Percentiles rank a stretch among this genome's conserved stretches.
These are phyloP conservation scores for Onchidella celtica DNA, from an alignment of 2,888 invertebrate species.

Conservation along the genomic window DNA sequence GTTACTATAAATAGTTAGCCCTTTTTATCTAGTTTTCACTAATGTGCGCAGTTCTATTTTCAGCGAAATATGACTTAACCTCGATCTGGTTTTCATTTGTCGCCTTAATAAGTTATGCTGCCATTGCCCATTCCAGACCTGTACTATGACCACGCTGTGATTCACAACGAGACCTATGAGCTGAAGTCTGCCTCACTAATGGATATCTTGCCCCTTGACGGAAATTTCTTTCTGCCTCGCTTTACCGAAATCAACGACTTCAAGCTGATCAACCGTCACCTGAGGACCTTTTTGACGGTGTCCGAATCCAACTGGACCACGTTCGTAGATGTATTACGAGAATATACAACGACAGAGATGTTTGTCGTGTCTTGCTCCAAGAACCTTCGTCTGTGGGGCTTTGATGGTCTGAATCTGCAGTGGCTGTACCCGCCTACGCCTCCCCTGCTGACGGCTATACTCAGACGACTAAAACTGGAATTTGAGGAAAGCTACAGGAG, in stretches of 20 bases:
- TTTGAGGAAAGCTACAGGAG: background rate
- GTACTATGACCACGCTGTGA: slow-evolving; percentile 8
- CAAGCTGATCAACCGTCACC: background rate
- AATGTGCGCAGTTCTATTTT: too few relatives aligned
- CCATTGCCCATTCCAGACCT: background rate
- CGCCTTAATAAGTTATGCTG: too few relatives aligned
- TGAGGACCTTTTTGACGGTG: slow-evolving; percentile 11
- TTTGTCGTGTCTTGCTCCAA: background rate
- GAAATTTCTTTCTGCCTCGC: background rate
- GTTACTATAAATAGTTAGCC: background rate
- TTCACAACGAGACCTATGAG: background rate
- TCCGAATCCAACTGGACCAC: background rate
- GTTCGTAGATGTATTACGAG: background rate
- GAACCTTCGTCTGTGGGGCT: slow-evolving; percentile 27
- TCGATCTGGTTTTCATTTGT: background rate
- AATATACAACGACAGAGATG: background rate
- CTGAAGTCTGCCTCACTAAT: background rate
- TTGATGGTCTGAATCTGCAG: slow-evolving; percentile 7
- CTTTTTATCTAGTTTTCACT: too few relatives aligned
- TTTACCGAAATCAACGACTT: slow-evolving; percentile 1
- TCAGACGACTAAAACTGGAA: background rate
- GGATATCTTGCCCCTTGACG: background rate
- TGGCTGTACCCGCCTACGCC: background rate
- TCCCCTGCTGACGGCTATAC: background rate
- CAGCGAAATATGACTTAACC: too few relatives aligned